Evolutionary conservation across 2,113 vertebrate species (phyloP).

Genomic region (Oreochromis spilurus): DNA sequence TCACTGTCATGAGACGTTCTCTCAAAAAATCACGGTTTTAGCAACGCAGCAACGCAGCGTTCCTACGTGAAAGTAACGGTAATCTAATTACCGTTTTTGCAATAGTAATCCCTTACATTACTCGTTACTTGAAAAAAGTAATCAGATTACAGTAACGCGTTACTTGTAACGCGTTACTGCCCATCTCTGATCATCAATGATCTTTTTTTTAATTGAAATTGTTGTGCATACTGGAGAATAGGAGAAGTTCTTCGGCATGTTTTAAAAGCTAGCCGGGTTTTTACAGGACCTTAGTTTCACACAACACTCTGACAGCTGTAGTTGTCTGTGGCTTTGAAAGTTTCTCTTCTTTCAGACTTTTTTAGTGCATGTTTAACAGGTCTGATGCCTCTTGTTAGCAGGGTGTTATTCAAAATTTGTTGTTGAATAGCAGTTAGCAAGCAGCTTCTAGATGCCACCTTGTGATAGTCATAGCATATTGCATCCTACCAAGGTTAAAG

Average conservation of each 20-base stretch:
- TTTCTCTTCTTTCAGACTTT: neutral
- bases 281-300: neutral
- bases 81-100: too few relatives aligned
- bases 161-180: too few relatives aligned
- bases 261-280: neutral
- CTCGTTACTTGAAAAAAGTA: too few relatives aligned
- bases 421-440: neutral
- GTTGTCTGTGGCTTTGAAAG: neutral
- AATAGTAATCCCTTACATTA: too few relatives aligned
- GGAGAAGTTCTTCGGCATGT: neutral
- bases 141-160: too few relatives aligned
- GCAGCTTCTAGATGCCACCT: neutral
- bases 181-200: too few relatives aligned
- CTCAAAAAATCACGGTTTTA: too few relatives aligned
- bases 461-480: neutral
- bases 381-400: rapidly evolving
- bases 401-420: neutral
- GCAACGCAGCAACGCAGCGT: too few relatives aligned
- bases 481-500: neutral
- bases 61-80: too few relatives aligned
- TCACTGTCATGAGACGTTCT: too few relatives aligned
- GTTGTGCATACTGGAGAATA: neutral
- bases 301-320: neutral
- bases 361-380: neutral
- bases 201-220: too few relatives aligned